Base-by-base conservation (phyloP, 2,888 invertebrate species). In the Mesorhabditis spiculigera region DNA sequence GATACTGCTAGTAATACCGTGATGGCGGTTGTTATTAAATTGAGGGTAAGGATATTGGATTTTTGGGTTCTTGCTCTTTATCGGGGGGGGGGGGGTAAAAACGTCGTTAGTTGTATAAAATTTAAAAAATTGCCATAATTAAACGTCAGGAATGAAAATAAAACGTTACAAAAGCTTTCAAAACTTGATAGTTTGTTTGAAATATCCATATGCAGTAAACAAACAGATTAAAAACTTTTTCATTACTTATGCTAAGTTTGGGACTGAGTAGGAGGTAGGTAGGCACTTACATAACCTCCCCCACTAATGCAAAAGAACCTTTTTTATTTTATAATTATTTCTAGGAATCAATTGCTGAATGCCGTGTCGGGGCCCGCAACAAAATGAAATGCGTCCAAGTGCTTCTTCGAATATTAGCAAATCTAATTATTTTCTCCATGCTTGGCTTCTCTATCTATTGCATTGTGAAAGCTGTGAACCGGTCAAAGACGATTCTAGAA, bases 1-100 rank as follows among this genome's bases (percentile, higher is more conserved):
- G 97, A 97, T 88, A 96, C 97, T 0, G 94, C 95, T 1, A 93
- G 93, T 84, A 97, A 96, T 88, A 88, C 87, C 65, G 80, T 85
- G 5, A 87, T 87, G 75, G 87, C 87, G 10, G 86, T 86, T 43
- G 83, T 85, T 61, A 88, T 87, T 62, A 86, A 86, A 63, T 81
- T 88, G 16, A 82, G 86, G 78, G 87, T 87, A 71, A 44, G 76
- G 70, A 41, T 42, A 45, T 16, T 4, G 16, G 50, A 43, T 28
- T 28, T 28, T 28, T 28, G 1, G 28, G 28, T 28, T 28, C 28
- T 28, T 28, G 1, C 28, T 28, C 3, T 1, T 28, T 28, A 28
- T 28, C 28, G 28, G 28, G 28, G 28, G 28, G 28, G 28, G 28
- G 28, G 28, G 28, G 28, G 28, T 28, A 28, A 28, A 28, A 28